Base-by-base conservation (phyloP, 2,797 vertebrate species). In the Sphaeramia orbicularis region DNA sequence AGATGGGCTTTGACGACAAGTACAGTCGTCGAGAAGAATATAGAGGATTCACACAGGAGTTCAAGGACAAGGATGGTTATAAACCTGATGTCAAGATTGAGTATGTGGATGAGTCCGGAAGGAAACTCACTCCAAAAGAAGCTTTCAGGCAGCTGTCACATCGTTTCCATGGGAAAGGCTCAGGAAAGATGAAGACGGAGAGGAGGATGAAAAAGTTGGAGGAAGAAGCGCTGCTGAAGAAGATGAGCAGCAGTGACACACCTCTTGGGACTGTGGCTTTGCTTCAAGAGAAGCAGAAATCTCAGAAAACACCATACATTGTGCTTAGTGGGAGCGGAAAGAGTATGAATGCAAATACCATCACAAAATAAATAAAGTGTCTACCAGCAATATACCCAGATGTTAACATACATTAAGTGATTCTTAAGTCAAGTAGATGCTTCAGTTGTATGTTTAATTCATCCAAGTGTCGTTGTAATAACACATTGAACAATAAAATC, bases 141-240 rank as follows among this genome's bases (percentile, higher is more conserved):
- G 96, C 97, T 0, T 98, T 97, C 91, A 91, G 96, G 30, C 97
- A 99, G 81, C 93, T 98, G 4, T 98, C 97, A 0, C 97, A 98
- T 74, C 93, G 95, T 37, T 98, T 98, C 93, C 94, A 97, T 0
- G 96, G 96, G 0, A 97, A 98, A 66, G 96, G 96, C 2, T 98
- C 96, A 0, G 96, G 96, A 71, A 98, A 97, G 91, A 98, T 98
- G 96, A 99, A 98, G 87, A 98, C 96, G 0, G 96, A 98, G 83
- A 92, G 94, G 66, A 93, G 97, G 66, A 97, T 97, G 96, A 99
- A 98, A 85, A 99, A 98, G 86, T 85, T 96, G 48, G 96, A 97
- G 3, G 96, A 95, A 76, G 97, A 98, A 76, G 96, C 95, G 57
- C 93, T 98, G 80, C 90, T 98, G 91, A 98, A 97, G 89, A 97